Percentiles rank a stretch among this genome's conserved stretches.
These are phyloP conservation scores for Protonibea diacanthus DNA, from an alignment of 2,797 vertebrate genomes.

Conservation along the genomic window DNA sequence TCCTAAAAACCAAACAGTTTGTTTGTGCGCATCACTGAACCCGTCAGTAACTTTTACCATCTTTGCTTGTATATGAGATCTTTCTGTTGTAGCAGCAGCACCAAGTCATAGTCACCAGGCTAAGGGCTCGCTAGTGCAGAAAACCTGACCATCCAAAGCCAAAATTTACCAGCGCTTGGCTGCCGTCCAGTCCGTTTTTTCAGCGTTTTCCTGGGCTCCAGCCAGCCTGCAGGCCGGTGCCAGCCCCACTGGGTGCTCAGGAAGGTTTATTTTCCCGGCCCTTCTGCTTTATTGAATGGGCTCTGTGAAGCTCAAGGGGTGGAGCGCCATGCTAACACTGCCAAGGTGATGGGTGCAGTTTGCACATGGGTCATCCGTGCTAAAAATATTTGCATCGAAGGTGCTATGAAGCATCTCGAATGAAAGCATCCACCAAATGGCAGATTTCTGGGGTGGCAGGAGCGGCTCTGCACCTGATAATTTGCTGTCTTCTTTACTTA, in stretches of 20 bases:
- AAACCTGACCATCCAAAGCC: conserved; percentile 51
- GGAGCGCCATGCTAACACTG: conserved; percentile 35
- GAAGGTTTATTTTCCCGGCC: conserved; percentile 59
- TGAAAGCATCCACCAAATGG: conserved; percentile 28
- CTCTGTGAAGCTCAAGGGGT: conserved; percentile 51
- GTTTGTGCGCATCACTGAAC: conserved; percentile 1
- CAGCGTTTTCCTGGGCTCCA: conserved; percentile 47
- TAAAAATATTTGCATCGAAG: conserved; percentile 68
- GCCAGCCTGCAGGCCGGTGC: conserved; percentile 59
- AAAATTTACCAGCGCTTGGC: conserved; percentile 61
- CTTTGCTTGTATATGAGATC: background rate
- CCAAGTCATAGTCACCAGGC: conserved; percentile 44
- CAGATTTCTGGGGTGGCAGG: conserved; percentile 31
- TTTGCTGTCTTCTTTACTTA: background rate
- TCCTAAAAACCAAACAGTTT: background rate
- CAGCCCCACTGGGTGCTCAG: conserved; percentile 61
- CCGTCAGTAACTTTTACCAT: background rate
- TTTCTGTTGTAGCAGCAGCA: conserved; percentile 20
- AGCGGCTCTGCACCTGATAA: conserved; percentile 10
- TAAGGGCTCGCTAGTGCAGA: conserved; percentile 28
- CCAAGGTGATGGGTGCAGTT: conserved; percentile 54
- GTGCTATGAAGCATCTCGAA: conserved; percentile 28
- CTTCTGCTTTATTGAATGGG: conserved; percentile 61
- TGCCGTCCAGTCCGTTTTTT: conserved; percentile 50
- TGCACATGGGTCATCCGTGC: conserved; percentile 56